Percentiles rank a stretch among this genome's conserved stretches.
Conservation (phyloP, 2,888 invertebrate genomes). For the Mythimna impura region DNA sequence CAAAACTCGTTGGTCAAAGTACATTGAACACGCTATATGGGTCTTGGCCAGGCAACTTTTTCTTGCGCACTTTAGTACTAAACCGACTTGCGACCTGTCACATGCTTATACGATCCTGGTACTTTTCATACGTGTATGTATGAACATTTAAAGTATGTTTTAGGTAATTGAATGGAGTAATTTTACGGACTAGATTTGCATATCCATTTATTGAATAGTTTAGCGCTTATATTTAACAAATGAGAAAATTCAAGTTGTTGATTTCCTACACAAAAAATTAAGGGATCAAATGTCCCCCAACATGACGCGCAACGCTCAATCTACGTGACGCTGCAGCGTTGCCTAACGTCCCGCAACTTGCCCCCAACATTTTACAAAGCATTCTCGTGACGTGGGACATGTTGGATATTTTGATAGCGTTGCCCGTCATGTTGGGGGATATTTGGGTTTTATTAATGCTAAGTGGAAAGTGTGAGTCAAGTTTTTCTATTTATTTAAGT, state of each 20-base stretch:
- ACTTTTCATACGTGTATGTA: slow-evolving; percentile 44
- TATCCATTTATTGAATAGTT: background rate
- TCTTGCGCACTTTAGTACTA: slow-evolving; percentile 85
- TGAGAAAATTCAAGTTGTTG: background rate
- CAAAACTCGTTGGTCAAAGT: slow-evolving; percentile 79
- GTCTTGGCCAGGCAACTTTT: slow-evolving; percentile 91
- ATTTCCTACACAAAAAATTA: no score
- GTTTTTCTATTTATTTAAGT: no score
- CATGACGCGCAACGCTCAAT: no score
- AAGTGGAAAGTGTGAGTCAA: no score
- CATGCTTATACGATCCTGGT: slow-evolving; percentile 80
- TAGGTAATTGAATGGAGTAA: background rate
- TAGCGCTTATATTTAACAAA: background rate
- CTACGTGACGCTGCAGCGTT: no score
- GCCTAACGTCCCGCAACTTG: no score
- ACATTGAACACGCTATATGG: slow-evolving; percentile 84
- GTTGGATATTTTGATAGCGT: no score
- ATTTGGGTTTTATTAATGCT: no score
- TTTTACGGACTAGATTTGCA: background rate
- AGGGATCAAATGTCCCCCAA: no score
- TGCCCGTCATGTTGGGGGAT: no score
- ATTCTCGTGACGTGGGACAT: no score
- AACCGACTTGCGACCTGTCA: slow-evolving; percentile 79
- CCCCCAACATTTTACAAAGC: no score
- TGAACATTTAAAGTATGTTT: slow-evolving; percentile 15